These are phyloP conservation scores for Frieseomelitta varia DNA, from an alignment of 1,140 invertebrate genomes.

Conservation along the genomic window DNA sequence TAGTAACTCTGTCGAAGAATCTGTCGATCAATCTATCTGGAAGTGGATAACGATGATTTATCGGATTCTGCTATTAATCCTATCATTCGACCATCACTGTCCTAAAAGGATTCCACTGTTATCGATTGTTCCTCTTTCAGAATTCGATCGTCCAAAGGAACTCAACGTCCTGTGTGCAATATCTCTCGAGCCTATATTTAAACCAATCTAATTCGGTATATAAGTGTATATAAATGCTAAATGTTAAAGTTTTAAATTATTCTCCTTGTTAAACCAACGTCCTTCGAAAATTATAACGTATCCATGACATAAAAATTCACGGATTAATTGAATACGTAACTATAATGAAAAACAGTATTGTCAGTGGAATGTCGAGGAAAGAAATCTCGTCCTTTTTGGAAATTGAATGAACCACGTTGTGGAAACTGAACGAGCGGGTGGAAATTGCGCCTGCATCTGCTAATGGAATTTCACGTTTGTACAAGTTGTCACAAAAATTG, in stretches of 20 bases:
- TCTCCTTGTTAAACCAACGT: slow-evolving; percentile 20
- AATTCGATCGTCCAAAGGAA: no score
- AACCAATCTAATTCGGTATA: no score
- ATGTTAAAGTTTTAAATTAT: slow-evolving; percentile 57
- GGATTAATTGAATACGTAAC: slow-evolving; percentile 60
- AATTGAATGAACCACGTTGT: slow-evolving; percentile 6
- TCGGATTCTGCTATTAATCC: slow-evolving; percentile 13
- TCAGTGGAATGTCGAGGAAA: slow-evolving; percentile 2
- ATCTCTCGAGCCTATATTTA: slow-evolving; percentile 12
- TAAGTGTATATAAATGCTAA: background rate
- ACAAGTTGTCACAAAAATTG: background rate
- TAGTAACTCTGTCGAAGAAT: background rate
- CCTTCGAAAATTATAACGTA: slow-evolving; percentile 7
- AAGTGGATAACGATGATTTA: background rate
- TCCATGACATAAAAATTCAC: slow-evolving; percentile 15
- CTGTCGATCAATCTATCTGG: background rate
- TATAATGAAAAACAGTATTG: slow-evolving; percentile 30
- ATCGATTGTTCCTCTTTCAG: background rate
- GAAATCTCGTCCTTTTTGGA: background rate
- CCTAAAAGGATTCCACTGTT: background rate
- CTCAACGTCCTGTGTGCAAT: background rate
- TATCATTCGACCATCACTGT: background rate
- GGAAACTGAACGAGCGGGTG: background rate
- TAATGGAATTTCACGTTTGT: background rate
- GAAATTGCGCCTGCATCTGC: background rate